Percentiles rank a stretch among this genome's conserved stretches.
Evolutionary conservation across 2,113 vertebrate genomes (phyloP).

Genomic region (Plecotus auritus): DNA sequence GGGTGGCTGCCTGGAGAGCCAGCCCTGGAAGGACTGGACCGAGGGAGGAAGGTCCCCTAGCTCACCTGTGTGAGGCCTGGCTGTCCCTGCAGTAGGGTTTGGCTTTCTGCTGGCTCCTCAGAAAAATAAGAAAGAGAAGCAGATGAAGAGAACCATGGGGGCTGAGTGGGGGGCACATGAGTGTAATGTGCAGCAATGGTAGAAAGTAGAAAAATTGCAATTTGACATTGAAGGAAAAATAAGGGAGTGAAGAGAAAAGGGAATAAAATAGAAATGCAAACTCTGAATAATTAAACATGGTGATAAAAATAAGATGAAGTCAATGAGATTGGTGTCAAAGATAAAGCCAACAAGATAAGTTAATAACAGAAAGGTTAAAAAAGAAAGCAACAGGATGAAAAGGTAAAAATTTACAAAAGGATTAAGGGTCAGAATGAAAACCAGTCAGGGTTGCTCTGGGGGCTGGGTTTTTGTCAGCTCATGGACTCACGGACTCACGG

Average conservation of each 20-base stretch:
- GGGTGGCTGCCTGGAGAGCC: not conserved
- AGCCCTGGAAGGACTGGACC: not conserved
- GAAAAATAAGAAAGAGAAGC: not conserved
- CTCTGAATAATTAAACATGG: not conserved
- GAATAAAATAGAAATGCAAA: not conserved
- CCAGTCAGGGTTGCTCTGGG: not conserved
- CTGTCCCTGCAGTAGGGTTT: not conserved
- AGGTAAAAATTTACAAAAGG: not conserved
- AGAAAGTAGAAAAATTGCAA: not conserved
- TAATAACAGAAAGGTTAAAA: not conserved
- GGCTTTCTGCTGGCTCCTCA: not conserved
- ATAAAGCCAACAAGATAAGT: not conserved
- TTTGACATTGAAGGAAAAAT: not conserved
- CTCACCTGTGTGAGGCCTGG: not conserved
- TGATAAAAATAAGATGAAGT: not conserved
- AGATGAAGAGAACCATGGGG: not conserved
- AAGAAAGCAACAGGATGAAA: not conserved
- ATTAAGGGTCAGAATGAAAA: not conserved
- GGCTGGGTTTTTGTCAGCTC: not conserved
- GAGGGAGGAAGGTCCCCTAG: not conserved
- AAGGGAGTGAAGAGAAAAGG: not conserved
- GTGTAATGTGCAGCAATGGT: not conserved
- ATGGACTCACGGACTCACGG: not conserved
- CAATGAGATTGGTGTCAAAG: not conserved
- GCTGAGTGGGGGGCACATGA: fast-evolving